A percentile compares a stretch with the other conserved stretches of the same genome.
Evolutionary conservation across 2,797 vertebrate genomes (phyloP).

Genomic region (Meriones psammophilus): DNA sequence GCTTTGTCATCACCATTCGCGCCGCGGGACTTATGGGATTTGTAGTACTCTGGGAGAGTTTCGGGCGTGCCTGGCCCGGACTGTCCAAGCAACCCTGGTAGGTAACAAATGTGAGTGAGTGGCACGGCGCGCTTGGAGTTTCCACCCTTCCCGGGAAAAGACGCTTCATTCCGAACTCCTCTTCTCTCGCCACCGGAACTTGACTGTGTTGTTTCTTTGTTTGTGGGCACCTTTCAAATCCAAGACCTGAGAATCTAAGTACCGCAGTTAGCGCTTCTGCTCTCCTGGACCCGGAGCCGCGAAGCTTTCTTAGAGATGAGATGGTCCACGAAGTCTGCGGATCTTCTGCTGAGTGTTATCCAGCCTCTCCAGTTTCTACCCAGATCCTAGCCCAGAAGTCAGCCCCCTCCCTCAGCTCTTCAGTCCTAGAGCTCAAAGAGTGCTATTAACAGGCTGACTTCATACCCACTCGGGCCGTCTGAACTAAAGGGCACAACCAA

Average conservation of each 20-base stretch:
- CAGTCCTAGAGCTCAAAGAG: constrained; percentile 16
- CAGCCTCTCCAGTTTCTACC: neutral
- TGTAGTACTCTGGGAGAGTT: constrained; percentile 51
- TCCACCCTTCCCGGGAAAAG: neutral
- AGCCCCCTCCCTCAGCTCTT: neutral
- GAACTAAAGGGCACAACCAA: constrained; percentile 18
- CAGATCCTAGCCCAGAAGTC: neutral
- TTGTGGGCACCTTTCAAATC: constrained; percentile 61
- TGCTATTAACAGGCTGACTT: neutral
- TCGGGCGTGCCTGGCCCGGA: constrained; percentile 54
- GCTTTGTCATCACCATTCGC: constrained; percentile 23
- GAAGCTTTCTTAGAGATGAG: neutral
- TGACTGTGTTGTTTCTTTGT: constrained; percentile 79
- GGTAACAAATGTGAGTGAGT: neutral
- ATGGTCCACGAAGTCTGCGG: constrained; percentile 29
- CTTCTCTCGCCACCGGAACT: neutral
- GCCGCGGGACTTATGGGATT: constrained; percentile 67
- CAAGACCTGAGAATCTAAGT: constrained; percentile 50
- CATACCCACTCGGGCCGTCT: neutral
- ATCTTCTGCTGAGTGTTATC: constrained; percentile 8
- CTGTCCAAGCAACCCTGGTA: neutral
- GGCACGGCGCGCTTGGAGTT: neutral
- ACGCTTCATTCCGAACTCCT: neutral
- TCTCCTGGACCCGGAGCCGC: neutral
- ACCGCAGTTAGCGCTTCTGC: neutral